phyloP scores from a whole-genome alignment of 1,140 invertebrate genomes.

The Cydia amplana region DNA sequence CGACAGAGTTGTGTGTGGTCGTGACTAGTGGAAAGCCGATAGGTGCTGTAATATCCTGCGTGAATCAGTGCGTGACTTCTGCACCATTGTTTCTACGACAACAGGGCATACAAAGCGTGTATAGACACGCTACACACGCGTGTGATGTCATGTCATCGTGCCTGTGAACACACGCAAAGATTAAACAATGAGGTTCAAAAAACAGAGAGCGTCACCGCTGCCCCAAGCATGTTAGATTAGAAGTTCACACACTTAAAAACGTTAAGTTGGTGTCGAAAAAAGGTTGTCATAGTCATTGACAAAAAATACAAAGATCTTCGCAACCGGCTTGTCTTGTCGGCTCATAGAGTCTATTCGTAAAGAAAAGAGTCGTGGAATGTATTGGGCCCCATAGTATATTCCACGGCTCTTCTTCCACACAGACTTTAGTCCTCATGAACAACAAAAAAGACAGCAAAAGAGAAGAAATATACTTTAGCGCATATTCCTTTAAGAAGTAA shows the following conservation, averaged over 20 bases:
- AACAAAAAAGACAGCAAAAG: background rate
- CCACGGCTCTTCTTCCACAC: too few species aligned
- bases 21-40: slow-evolving; percentile 42
- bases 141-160: slow-evolving; percentile 54
- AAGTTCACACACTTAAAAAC: background rate
- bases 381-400: too few species aligned
- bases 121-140: slow-evolving; percentile 18
- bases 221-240: background rate
- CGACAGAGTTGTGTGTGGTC: slow-evolving; percentile 33
- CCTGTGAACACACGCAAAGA: background rate
- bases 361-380: too few species aligned
- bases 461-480: background rate
- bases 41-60: slow-evolving; percentile 51
- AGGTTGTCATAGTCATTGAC: too few species aligned
- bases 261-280: background rate
- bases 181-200: background rate
- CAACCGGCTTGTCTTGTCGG: too few species aligned
- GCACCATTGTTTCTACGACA: slow-evolving; percentile 61
- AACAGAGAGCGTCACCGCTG: background rate
- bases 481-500: background rate
- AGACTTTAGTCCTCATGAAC: background rate
- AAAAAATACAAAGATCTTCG: background rate
- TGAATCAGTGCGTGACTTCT: slow-evolving; percentile 62
- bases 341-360: too few species aligned
- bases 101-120: slow-evolving; percentile 33